Conservation (phyloP, 2,888 invertebrate species). For the Pimpla rufipes region DNA sequence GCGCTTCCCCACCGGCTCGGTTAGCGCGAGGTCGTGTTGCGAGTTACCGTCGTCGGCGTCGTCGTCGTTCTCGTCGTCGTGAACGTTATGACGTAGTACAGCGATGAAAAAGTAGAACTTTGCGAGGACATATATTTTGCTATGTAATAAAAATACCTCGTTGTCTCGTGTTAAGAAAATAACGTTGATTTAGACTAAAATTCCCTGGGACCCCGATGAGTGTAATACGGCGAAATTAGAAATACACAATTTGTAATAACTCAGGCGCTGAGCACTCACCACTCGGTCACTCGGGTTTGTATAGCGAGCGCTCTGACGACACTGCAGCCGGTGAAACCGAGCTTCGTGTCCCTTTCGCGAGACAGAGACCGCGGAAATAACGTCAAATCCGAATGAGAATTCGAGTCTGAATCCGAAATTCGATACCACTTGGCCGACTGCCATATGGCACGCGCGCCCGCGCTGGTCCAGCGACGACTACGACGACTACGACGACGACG, state of each 20-base stretch:
- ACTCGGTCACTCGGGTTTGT: not conserved
- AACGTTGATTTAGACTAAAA: too few species aligned
- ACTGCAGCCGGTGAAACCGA: conserved; percentile 30
- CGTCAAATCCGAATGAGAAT: conserved; percentile 71
- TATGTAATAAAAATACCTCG: too few species aligned
- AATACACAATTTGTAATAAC: conserved; percentile 61
- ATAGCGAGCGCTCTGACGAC: not conserved
- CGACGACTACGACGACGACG: too few species aligned
- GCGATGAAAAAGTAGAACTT: conserved; percentile 1
- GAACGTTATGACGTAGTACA: conserved; percentile 12
- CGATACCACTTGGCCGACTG: conserved; percentile 71
- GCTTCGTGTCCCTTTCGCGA: conserved; percentile 36
- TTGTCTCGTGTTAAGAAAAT: too few species aligned
- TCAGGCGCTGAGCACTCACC: conserved; percentile 22
- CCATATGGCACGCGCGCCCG: conserved; percentile 67
- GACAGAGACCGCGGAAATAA: conserved; percentile 56
- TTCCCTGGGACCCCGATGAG: too few species aligned
- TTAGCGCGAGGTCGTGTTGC: conserved; percentile 32
- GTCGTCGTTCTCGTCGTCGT: not conserved
- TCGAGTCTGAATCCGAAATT: conserved; percentile 72
- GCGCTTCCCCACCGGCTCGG: conserved; percentile 56
- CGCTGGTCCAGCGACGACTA: too few species aligned
- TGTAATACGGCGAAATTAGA: conserved; percentile 45
- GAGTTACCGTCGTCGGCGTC: not conserved
- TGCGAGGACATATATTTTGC: conserved; percentile 9